Conservation (phyloP, 2,888 invertebrate genomes). For the Dione juno region DNA sequence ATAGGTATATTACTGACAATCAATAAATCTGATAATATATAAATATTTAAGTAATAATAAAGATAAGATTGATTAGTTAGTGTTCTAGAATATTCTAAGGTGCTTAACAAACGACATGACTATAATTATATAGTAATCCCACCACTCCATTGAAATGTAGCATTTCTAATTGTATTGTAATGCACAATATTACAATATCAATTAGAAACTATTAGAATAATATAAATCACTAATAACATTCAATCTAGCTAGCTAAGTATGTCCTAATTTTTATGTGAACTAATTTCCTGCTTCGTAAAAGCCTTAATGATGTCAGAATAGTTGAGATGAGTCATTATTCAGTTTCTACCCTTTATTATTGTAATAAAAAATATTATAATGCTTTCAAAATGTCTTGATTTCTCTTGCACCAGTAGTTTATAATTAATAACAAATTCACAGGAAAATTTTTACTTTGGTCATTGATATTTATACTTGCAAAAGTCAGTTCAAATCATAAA, state of each 20-base stretch:
- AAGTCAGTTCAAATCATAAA: conserved; percentile 54
- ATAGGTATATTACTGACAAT: conserved; percentile 11
- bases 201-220: no score
- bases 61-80: conserved; percentile 45
- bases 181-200: no score
- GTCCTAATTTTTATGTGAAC: neutral
- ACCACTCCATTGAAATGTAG: neutral
- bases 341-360: neutral
- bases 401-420: neutral
- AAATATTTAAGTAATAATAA: conserved; percentile 32
- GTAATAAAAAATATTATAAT: neutral
- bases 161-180: neutral
- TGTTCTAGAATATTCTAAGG: conserved; percentile 44
- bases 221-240: no score
- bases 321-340: neutral
- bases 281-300: neutral
- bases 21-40: conserved; percentile 27
- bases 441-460: conserved; percentile 20
- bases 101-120: neutral
- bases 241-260: neutral
- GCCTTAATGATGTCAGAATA: neutral
- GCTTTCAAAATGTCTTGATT: neutral
- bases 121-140: conserved; percentile 19
- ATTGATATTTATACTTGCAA: conserved; percentile 45
- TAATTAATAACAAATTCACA: neutral